A percentile compares a stretch with the other conserved stretches of the same genome.
phyloP scores from a whole-genome alignment of 2,113 vertebrate species.

The Sylvicapra grimmia region DNA sequence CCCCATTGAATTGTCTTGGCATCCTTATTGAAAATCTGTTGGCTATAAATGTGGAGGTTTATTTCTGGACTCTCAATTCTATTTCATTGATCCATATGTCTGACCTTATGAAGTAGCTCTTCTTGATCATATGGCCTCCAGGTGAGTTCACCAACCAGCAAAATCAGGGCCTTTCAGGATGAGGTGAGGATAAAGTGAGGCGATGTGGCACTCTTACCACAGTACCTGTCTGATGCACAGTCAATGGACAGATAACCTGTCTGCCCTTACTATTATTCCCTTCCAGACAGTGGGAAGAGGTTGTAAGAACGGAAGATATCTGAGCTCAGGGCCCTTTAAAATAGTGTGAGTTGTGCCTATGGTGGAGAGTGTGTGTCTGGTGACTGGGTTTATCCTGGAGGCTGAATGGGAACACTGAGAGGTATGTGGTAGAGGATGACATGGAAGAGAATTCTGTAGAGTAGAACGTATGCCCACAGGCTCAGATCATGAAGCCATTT shows the following conservation, averaged over 20 bases:
- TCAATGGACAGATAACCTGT: background rate
- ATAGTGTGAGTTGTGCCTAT: rapidly evolving
- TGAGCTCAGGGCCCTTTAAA: background rate
- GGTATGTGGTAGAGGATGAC: background rate
- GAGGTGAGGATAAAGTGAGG: background rate
- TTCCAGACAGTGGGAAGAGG: background rate
- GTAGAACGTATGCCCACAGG: background rate
- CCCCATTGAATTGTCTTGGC: background rate
- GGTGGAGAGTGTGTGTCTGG: background rate
- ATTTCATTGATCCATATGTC: background rate
- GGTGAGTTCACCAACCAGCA: background rate
- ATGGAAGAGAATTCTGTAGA: background rate
- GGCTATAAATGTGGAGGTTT: background rate
- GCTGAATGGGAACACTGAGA: background rate
- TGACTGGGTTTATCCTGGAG: background rate
- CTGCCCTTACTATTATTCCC: background rate
- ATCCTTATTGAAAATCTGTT: background rate
- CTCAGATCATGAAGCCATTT: background rate
- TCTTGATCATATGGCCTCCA: background rate
- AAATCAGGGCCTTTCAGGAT: background rate
- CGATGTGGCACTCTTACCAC: background rate
- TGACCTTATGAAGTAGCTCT: background rate
- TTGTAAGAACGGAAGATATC: background rate
- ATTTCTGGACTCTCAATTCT: background rate
- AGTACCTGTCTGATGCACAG: background rate